Conservation (phyloP, 2,113 vertebrate genomes). For the Spermophilus dauricus region DNA sequence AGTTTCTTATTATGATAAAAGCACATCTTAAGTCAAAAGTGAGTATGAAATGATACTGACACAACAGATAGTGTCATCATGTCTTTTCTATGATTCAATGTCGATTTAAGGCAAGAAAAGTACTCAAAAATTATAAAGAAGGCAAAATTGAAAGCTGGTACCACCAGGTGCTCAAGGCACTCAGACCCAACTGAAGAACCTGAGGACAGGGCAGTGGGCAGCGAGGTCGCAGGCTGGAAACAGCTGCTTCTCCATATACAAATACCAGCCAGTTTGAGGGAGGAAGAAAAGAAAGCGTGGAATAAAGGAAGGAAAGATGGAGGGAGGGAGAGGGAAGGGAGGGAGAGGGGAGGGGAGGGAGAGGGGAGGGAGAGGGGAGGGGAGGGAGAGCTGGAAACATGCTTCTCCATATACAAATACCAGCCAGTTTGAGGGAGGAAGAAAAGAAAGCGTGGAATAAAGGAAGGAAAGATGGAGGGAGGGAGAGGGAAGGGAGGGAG, state of each 20-base stretch:
- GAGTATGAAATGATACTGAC: background rate
- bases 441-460: background rate
- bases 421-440: background rate
- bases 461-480: background rate
- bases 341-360: too few species aligned
- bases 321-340: background rate
- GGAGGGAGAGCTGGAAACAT: too few species aligned
- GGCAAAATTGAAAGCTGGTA: background rate
- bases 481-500: too few species aligned
- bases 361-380: too few species aligned
- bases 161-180: background rate
- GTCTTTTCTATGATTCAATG: background rate
- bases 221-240: too few species aligned
- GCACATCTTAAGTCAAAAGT: background rate
- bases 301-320: background rate
- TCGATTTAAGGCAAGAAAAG: background rate
- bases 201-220: background rate
- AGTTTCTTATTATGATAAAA: conserved; percentile 19
- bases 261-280: background rate
- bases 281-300: background rate
- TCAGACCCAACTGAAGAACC: background rate
- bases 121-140: background rate
- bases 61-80: background rate
- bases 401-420: background rate
- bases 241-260: background rate